Evolutionary conservation across 2,113 vertebrate species (phyloP), one percentile per base, ranked within the genome.

Genomic region (Clarias batrachus): DNA sequence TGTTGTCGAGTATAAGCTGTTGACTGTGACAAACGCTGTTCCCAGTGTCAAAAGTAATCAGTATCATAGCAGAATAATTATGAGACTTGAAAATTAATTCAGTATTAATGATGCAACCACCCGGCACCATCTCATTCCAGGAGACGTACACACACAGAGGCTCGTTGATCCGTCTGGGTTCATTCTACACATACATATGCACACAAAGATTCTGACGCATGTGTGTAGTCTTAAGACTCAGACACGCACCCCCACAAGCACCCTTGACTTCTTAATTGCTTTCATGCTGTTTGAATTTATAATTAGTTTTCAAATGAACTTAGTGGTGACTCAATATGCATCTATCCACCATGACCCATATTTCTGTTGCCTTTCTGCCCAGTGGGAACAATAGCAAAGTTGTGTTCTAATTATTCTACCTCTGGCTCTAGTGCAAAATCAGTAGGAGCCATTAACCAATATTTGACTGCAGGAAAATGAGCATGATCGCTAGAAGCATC

Each of bases 401-500:
- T 87, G 83, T 83, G 81, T 81, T 88, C 80, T 88, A 89, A 86
- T 86, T 88, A 86, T 86, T 77, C 66, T 66, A 73, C 37, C 54
- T 84, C 56, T 30, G 52, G 77, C 62, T 82, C n/a, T 73, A 78
- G 65, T 68, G 54, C 9, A 37, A 70, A 88, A 84, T 65, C 78
- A 84, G 62, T 86, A 63, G 12, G 33, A 90, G 65, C 62, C 30
- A 9, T 83, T 83, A 77, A 37, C 68, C 57, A 71, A 85, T 56
- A 25, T 85, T 77, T 60, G 12, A 77, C 27, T 80, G 41, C 41
- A 77, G 25, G 62, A 19, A 65, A 83, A 87, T 87, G 59, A 82
- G 71, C 19, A 56, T 17, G 14, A 62, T 21, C 74, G 30, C 63
- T 79, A 56, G 57, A n/a, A 86, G 56, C 79, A 80, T 73, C 54